phyloP scores from a whole-genome alignment of 2,888 invertebrate species.

The Chymomyza fuscimana region DNA sequence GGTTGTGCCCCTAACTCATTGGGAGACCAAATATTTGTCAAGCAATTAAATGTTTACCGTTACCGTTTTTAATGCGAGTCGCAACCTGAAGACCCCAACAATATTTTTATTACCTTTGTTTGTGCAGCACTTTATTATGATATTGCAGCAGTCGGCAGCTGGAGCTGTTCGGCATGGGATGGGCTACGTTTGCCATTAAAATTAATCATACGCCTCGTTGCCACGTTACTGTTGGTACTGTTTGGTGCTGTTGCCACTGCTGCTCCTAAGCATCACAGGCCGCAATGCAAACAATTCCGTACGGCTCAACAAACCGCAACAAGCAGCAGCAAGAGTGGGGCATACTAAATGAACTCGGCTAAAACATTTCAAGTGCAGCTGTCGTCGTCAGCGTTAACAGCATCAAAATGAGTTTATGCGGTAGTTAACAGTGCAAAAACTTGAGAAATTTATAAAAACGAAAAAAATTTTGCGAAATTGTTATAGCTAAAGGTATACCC shows the following conservation, averaged over 20 bases:
- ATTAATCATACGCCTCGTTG: constrained; percentile 63
- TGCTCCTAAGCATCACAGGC: not conserved
- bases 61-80: constrained; percentile 13
- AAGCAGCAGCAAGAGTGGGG: constrained; percentile 29
- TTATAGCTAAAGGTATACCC: too few species aligned
- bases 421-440: not conserved
- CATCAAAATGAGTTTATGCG: not conserved
- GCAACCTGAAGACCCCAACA: not conserved
- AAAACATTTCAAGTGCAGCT: constrained; percentile 5
- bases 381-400: not conserved
- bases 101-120: constrained; percentile 35
- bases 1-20: constrained; percentile 31
- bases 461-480: too few species aligned
- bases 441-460: not conserved
- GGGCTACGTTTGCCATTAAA: constrained; percentile 22
- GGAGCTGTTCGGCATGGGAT: not conserved
- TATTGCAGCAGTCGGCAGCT: not conserved
- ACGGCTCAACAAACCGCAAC: constrained; percentile 15
- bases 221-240: not conserved
- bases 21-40: constrained; percentile 63
- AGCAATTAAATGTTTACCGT: constrained; percentile 62
- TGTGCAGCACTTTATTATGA: constrained; percentile 11
- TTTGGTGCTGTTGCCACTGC: not conserved
- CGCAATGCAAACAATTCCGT: constrained; percentile 37
- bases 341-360: constrained; percentile 20